phyloP scores from a whole-genome alignment of 1,140 invertebrate species.

The Oncopeltus fasciatus region DNA sequence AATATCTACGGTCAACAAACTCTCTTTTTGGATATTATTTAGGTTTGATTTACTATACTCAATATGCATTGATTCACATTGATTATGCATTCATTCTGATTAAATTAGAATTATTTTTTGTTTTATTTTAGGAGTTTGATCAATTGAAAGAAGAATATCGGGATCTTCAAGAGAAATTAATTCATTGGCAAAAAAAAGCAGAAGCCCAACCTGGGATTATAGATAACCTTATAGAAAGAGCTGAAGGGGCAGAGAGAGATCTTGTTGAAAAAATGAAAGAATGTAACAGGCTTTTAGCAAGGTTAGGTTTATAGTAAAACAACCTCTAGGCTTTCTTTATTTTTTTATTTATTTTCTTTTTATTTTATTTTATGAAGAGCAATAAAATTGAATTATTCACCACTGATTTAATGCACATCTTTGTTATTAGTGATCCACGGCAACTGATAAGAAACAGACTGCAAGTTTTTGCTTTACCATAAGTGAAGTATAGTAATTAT shows the following conservation, averaged over 20 bases:
- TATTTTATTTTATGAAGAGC: background rate
- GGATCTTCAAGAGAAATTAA: background rate
- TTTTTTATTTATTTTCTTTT: background rate
- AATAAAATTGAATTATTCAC: background rate
- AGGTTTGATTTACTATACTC: too few relatives aligned
- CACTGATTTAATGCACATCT: background rate
- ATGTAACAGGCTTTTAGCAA: background rate
- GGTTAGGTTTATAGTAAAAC: background rate
- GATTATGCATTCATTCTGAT: background rate
- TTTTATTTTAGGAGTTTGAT: background rate
- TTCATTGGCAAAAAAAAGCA: background rate
- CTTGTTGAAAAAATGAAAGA: background rate
- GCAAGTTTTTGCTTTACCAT: background rate
- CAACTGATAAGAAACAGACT: background rate
- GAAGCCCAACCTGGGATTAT: background rate
- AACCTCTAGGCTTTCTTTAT: background rate
- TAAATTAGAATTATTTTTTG: background rate
- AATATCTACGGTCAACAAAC: background rate
- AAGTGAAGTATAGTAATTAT: background rate
- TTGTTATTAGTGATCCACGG: background rate
- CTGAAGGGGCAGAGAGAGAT: background rate
- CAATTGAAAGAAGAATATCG: background rate
- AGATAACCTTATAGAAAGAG: background rate
- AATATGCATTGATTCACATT: too few relatives aligned
- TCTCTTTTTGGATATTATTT: too few relatives aligned